A percentile compares a stretch with the other conserved stretches of the same genome.
These are phyloP conservation scores for Lepidurus arcticus DNA, from an alignment of 1,140 invertebrate genomes.

Conservation along the genomic window DNA sequence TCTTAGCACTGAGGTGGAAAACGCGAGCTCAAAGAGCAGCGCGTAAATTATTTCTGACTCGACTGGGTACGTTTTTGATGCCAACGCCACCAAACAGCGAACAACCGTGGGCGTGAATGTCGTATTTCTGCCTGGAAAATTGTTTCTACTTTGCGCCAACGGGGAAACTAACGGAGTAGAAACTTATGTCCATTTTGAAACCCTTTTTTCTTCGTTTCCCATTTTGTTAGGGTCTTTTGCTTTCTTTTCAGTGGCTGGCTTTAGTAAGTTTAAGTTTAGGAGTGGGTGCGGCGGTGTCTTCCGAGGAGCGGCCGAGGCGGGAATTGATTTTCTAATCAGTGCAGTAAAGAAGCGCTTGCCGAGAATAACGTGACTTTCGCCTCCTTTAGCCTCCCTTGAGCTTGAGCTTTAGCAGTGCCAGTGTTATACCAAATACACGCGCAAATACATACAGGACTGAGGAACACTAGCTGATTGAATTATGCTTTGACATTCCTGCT, in stretches of 20 bases:
- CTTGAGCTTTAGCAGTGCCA: background rate
- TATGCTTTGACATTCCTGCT: background rate
- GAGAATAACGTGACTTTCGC: no score
- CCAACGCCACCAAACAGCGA: no score
- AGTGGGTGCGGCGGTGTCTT: no score
- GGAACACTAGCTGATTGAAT: background rate
- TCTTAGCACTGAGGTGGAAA: conserved; percentile 8
- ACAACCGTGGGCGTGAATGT: no score
- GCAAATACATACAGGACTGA: background rate
- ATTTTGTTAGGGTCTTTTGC: background rate
- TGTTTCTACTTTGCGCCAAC: conserved; percentile 4
- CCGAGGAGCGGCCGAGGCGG: background rate
- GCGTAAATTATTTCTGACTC: background rate
- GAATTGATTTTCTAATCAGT: conserved; percentile 18
- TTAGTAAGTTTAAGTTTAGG: background rate
- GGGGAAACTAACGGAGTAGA: no score
- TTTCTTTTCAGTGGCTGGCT: background rate
- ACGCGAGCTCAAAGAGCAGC: background rate
- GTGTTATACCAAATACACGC: background rate
- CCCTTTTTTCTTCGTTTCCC: background rate
- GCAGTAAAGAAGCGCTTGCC: background rate
- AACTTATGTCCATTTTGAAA: no score
- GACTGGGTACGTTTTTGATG: background rate
- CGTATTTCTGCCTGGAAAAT: background rate
- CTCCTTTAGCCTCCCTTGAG: no score